Evolutionary conservation across 2,113 vertebrate genomes (phyloP), one percentile per base, ranked within the genome.

Genomic region (Cinclus cinclus): DNA sequence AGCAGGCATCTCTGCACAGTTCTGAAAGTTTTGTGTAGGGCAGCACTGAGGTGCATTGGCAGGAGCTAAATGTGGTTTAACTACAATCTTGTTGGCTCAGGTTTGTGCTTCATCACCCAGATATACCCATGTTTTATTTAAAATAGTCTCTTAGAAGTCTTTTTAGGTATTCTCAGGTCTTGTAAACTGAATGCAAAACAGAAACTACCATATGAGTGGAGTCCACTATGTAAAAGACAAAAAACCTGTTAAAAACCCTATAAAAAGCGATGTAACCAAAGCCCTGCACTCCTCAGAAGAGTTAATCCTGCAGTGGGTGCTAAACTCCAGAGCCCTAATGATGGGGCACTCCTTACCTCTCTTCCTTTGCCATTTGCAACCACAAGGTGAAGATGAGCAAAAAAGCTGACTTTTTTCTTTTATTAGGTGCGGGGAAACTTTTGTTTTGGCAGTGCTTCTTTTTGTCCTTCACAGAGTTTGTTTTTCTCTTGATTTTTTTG

Each of bases 391-490:
- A 31, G 56, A 88, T 78, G 52, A 86, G 47, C 79, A 88, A 90
- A 95, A 95, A 90, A 16, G 15, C 35, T 52, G 30, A 49, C 33
- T 78, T 86, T 87, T 88, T 9, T 39, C 8, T 92, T 92, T 68
- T 68, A 92, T 64, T 81, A 79, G 59, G n/a, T 63, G 55, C 6
- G 4, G 67, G 67, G 19, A 89, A 94, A 81, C 44, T 80, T 78
- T 82, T 92, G 79, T 90, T 88, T 84, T 90, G 71, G 59, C 71
- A 83, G 19, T 20, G 39, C 56, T 91, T 90, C 41, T 94, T 85
- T 95, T 93, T 91, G 71, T 88, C 79, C 60, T 92, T 83, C 68
- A 56, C 27, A 71, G 56, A 67, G 60, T 89, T 92, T 90, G 76
- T 64, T 92, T 93, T 93, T 91, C 78, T 91, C 67, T 86, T 1